Evolutionary conservation across 2,113 vertebrate genomes (phyloP).

Genomic region (Arizona elegans): DNA sequence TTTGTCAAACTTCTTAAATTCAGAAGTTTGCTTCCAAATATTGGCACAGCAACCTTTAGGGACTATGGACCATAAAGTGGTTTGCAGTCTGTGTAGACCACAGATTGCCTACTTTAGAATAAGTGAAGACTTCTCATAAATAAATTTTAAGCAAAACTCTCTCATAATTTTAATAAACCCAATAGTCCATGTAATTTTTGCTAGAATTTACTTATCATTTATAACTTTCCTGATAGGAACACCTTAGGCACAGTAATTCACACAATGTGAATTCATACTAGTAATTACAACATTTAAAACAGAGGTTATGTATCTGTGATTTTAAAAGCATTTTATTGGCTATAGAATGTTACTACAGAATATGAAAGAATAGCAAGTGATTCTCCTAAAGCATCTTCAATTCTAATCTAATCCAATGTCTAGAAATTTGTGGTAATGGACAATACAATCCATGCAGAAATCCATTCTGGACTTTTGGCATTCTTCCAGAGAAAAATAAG

Average conservation of each 20-base stretch:
- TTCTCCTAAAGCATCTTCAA: not conserved
- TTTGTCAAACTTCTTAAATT: not conserved
- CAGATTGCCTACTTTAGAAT: not conserved
- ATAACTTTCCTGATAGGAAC: not conserved
- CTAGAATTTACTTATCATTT: not conserved
- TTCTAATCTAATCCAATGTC: not conserved
- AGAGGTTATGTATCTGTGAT: not conserved
- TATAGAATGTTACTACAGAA: not conserved
- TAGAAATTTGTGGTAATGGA: not conserved
- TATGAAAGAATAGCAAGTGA: not conserved
- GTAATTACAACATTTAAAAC: not conserved
- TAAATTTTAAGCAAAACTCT: not conserved
- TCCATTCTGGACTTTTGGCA: not conserved
- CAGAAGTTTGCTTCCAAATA: not conserved
- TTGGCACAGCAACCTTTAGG: not conserved
- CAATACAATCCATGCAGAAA: not conserved
- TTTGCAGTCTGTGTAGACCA: not conserved
- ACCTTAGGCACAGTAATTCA: not conserved
- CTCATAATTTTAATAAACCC: not conserved
- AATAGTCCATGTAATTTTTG: not conserved
- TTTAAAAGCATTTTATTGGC: not conserved
- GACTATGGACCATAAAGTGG: not conserved
- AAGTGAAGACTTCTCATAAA: not conserved
- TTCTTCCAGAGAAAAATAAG: not conserved
- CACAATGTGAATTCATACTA: not conserved